Conservation (phyloP, 2,888 invertebrate species). For the Lasioglossum leucozonium region DNA sequence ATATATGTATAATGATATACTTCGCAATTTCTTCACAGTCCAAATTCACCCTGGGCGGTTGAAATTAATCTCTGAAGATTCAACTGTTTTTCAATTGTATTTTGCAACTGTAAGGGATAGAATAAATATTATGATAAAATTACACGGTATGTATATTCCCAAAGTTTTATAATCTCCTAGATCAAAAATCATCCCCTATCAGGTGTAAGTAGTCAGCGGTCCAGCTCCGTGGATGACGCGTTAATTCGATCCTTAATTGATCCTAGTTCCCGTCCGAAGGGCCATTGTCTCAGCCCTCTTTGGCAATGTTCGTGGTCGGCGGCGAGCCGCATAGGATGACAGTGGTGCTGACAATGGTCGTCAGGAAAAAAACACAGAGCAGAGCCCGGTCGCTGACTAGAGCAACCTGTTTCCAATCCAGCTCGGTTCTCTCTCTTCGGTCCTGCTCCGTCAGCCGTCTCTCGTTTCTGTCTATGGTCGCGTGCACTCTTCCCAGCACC, state of each 20-base stretch:
- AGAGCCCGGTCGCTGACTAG: slow-evolving; percentile 93
- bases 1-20: too few species aligned
- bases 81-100: not conserved
- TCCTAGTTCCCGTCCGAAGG: not conserved
- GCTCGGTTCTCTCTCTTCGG: slow-evolving; percentile 90
- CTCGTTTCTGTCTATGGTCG: slow-evolving; percentile 92
- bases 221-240: not conserved
- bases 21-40: too few species aligned
- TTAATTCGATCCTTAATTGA: not conserved
- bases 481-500: slow-evolving; percentile 89
- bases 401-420: slow-evolving; percentile 93
- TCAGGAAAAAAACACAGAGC: slow-evolving; percentile 90
- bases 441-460: slow-evolving; percentile 92
- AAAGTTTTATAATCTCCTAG: not conserved
- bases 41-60: too few species aligned
- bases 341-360: slow-evolving; percentile 91
- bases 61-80: too few species aligned
- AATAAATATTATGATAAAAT: not conserved
- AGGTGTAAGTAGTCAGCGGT: not conserved
- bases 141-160: not conserved
- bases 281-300: slow-evolving; percentile 52
- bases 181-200: not conserved
- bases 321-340: slow-evolving; percentile 90
- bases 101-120: not conserved
- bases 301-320: slow-evolving; percentile 81